Conservation (phyloP, 2,797 vertebrate genomes). For the Urocyon cinereoargenteus region DNA sequence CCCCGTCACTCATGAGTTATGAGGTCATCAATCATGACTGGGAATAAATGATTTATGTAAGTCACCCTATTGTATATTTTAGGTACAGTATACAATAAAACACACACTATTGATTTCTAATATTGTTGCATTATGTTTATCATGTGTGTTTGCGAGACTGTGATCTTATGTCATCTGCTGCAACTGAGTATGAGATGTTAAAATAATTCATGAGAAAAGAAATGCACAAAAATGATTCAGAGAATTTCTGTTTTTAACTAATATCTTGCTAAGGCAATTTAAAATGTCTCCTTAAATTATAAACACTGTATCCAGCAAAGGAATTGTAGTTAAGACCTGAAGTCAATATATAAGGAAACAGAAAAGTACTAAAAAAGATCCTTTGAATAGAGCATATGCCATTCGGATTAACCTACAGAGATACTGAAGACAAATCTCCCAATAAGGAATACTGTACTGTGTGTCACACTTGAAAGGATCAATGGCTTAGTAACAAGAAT, state of each 20-base stretch:
- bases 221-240: neutral
- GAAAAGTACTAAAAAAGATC: neutral
- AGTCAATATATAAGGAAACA: slow-evolving; percentile 4
- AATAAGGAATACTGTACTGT: neutral
- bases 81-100: slow-evolving; percentile 76
- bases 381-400: neutral
- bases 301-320: slow-evolving; percentile 47
- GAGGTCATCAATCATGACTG: slow-evolving; percentile 79
- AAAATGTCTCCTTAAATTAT: slow-evolving; percentile 50
- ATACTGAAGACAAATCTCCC: neutral
- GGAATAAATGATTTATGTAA: slow-evolving; percentile 81
- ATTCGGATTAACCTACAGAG: neutral
- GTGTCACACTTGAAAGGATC: neutral
- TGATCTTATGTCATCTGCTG: slow-evolving; percentile 55
- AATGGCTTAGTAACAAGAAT: slow-evolving; percentile 22
- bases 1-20: slow-evolving; percentile 81
- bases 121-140: slow-evolving; percentile 69
- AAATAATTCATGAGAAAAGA: slow-evolving; percentile 63
- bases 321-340: neutral
- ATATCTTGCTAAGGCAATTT: slow-evolving; percentile 23
- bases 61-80: slow-evolving; percentile 74
- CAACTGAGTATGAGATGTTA: slow-evolving; percentile 52
- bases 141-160: slow-evolving; percentile 64
- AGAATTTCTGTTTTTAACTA: slow-evolving; percentile 61
- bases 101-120: slow-evolving; percentile 83